Percentiles rank a stretch among this genome's conserved stretches.
phyloP scores from a whole-genome alignment of 2,113 vertebrate genomes.

The Helogale parvula region DNA sequence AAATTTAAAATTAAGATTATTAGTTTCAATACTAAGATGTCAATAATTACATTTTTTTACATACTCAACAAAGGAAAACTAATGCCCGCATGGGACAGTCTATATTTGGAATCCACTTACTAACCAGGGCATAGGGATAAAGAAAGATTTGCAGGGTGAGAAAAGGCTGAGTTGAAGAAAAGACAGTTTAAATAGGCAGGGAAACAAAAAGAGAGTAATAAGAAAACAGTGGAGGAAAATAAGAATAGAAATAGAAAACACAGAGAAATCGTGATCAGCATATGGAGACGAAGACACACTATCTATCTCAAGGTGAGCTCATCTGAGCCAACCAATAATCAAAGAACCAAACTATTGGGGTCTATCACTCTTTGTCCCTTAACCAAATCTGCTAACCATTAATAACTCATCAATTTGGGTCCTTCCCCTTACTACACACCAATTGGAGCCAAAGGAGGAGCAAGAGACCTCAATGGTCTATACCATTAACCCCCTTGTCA shows the following conservation, averaged over 20 bases:
- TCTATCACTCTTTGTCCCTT: not conserved
- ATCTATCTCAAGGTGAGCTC: not conserved
- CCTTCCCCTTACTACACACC: not conserved
- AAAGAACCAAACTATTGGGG: not conserved
- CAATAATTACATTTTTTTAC: not conserved
- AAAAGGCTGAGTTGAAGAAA: not conserved
- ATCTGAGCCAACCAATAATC: not conserved
- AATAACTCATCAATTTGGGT: not conserved
- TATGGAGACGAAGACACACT: not conserved
- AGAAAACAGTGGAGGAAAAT: not conserved
- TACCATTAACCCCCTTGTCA: not conserved
- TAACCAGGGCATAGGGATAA: not conserved
- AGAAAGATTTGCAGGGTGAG: not conserved
- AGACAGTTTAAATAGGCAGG: not conserved
- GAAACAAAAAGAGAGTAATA: not conserved
- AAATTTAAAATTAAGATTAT: slow-evolving; percentile 23
- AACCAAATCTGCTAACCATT: not conserved
- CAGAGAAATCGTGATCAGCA: not conserved
- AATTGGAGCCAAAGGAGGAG: not conserved
- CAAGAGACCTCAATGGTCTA: not conserved
- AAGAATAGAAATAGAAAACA: not conserved
- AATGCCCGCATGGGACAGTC: not conserved
- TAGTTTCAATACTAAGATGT: slow-evolving; percentile 12
- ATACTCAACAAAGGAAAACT: not conserved
- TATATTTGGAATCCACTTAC: not conserved